Evolutionary conservation across 2,797 vertebrate species (phyloP).

Genomic region (Callimico goeldii): DNA sequence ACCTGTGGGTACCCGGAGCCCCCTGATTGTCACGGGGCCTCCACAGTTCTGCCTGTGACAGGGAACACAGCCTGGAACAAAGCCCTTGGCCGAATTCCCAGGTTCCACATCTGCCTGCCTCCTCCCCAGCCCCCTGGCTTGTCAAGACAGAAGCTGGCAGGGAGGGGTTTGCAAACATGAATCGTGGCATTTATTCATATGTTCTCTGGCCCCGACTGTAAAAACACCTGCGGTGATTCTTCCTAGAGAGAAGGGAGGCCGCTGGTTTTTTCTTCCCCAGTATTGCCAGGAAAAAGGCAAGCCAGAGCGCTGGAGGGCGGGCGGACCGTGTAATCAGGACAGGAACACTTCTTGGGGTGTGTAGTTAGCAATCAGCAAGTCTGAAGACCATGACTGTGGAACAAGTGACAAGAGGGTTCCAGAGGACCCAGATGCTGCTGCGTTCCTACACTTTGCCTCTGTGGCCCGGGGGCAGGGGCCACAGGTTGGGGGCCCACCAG

Average conservation of each 20-base stretch:
- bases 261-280: background rate
- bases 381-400: background rate
- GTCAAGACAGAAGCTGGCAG: conserved; percentile 38
- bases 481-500: background rate
- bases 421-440: background rate
- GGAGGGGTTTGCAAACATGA: conserved; percentile 8
- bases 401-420: background rate
- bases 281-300: accelerated
- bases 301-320: accelerated
- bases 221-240: conserved; percentile 28
- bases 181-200: background rate
- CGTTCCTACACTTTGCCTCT: background rate
- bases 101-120: conserved; percentile 27
- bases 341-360: background rate
- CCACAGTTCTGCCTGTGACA: background rate
- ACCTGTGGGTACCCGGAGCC: background rate
- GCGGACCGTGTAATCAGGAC: accelerated
- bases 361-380: background rate
- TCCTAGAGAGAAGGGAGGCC: background rate
- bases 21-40: background rate
- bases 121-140: background rate
- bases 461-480: background rate
- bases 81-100: background rate
- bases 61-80: background rate
- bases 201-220: background rate